phyloP scores from a whole-genome alignment of 1,140 invertebrate species.

The Linepithema humile region DNA sequence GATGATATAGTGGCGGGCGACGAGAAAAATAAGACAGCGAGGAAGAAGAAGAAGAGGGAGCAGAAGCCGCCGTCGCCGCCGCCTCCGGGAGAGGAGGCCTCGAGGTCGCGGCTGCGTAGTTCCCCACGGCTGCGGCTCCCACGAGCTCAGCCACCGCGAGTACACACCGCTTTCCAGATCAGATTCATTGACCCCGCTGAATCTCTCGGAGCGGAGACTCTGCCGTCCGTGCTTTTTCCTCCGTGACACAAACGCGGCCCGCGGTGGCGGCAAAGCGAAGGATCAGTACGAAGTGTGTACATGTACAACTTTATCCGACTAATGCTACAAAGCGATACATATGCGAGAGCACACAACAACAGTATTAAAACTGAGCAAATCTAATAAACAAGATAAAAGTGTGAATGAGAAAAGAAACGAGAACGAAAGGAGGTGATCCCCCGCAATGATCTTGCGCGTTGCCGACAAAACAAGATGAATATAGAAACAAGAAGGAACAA shows the following conservation, averaged over 20 bases:
- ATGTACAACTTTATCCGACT: not conserved
- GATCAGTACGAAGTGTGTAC: not conserved
- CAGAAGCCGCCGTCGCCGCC: conserved; percentile 22
- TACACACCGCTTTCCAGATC: conserved; percentile 75
- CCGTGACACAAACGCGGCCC: conserved; percentile 54
- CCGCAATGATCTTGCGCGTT: not conserved
- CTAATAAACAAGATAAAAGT: conserved; percentile 17
- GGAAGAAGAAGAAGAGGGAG: conserved; percentile 32
- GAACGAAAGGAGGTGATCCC: not conserved
- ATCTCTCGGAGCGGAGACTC: conserved; percentile 65
- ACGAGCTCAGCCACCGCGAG: conserved; percentile 72
- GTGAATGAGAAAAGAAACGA: not conserved
- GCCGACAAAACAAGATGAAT: not conserved
- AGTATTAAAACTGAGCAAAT: conserved; percentile 5
- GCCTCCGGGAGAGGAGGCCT: conserved; percentile 67
- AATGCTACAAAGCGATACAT: not conserved
- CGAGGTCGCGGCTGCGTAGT: conserved; percentile 73
- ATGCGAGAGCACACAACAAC: not conserved
- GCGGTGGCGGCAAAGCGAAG: not conserved
- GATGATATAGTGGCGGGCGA: not conserved
- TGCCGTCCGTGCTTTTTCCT: conserved; percentile 54
- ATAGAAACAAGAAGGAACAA: not conserved
- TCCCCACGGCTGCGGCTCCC: conserved; percentile 64
- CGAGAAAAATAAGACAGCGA: conserved; percentile 36
- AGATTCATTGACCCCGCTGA: conserved; percentile 79